Conservation (phyloP, 2,797 vertebrate species). For the Tympanoctomys barrerae region DNA sequence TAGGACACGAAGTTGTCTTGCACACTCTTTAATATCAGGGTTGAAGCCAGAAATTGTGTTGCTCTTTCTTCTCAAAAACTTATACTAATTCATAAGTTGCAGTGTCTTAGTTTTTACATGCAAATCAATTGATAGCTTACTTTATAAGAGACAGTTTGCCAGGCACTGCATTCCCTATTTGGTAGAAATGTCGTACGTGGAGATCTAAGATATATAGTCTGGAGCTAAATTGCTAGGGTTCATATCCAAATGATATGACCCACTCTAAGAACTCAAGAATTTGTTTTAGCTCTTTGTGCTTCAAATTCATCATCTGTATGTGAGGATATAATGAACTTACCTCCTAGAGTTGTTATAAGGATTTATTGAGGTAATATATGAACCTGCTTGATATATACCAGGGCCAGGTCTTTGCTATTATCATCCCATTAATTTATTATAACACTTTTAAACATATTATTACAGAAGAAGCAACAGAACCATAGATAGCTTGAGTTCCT, state of each 20-base stretch:
- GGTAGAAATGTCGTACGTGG: neutral
- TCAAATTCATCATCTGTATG: neutral
- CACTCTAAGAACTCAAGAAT: neutral
- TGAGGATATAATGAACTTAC: neutral
- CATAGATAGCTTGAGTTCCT: neutral
- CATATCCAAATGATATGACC: neutral
- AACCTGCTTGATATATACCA: neutral
- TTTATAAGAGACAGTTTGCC: neutral
- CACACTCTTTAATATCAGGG: neutral
- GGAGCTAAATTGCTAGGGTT: neutral
- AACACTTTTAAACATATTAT: neutral
- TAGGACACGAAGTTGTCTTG: neutral
- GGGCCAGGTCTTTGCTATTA: neutral
- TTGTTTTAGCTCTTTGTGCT: neutral
- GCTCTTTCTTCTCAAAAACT: neutral
- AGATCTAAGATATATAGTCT: neutral
- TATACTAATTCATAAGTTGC: neutral
- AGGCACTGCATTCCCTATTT: neutral
- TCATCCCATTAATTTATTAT: neutral
- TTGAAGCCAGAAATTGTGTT: neutral
- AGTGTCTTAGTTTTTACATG: neutral
- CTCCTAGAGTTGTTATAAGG: neutral
- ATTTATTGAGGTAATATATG: neutral
- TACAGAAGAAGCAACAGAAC: neutral
- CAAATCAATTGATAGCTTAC: neutral